phyloP scores from a whole-genome alignment of 1,140 invertebrate genomes.

The Polyergus mexicanus region DNA sequence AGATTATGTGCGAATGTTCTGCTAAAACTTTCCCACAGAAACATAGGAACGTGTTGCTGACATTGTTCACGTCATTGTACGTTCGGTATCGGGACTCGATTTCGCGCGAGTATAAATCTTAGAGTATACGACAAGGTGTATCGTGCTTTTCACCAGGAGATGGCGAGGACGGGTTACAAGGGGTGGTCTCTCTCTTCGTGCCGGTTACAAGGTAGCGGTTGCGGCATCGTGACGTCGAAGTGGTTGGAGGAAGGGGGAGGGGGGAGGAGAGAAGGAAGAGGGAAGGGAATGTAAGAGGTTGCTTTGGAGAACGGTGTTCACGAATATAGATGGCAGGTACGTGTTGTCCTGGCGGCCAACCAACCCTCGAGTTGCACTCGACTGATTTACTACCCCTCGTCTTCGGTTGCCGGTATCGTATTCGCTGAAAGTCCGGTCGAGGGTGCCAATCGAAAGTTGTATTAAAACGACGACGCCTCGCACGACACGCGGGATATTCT shows the following conservation, averaged over 20 bases:
- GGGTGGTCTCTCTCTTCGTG: constrained; percentile 67
- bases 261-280: not conserved
- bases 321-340: constrained; percentile 83
- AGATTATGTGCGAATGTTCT: not conserved
- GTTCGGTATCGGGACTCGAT: constrained; percentile 80
- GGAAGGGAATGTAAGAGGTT: constrained; percentile 40
- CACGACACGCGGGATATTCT: constrained; percentile 69
- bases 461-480: constrained; percentile 79
- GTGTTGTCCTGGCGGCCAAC: constrained; percentile 81
- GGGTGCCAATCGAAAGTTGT: constrained; percentile 82
- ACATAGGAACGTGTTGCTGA: constrained; percentile 32
- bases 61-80: constrained; percentile 64
- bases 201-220: constrained; percentile 67
- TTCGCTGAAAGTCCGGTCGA: constrained; percentile 77
- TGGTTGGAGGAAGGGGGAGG: not conserved
- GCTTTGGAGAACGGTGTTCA: constrained; percentile 69
- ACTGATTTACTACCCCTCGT: constrained; percentile 81
- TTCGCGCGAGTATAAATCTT: constrained; percentile 80
- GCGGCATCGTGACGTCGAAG: constrained; percentile 69
- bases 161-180: constrained; percentile 60
- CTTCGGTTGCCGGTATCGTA: constrained; percentile 77
- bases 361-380: constrained; percentile 75
- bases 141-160: constrained; percentile 68
- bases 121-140: constrained; percentile 75
- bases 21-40: not conserved